These are phyloP conservation scores for Atractosteus spatula DNA, from an alignment of 2,113 vertebrate genomes.

Conservation along the genomic window DNA sequence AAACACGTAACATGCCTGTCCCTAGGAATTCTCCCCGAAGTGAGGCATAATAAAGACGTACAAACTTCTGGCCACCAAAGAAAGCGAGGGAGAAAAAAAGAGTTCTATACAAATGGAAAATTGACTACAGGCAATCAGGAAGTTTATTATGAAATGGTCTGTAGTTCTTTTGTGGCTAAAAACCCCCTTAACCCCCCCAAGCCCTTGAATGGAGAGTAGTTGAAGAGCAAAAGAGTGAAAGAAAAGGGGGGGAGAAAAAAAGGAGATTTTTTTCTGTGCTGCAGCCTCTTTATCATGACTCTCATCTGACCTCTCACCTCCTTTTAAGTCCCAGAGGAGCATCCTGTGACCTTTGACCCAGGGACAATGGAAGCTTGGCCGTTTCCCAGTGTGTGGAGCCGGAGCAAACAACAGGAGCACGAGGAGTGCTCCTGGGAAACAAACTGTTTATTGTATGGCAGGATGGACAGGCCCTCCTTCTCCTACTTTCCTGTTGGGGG, in stretches of 20 bases:
- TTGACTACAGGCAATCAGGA: slow-evolving; percentile 45
- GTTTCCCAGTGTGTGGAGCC: slow-evolving; percentile 73
- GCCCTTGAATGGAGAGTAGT: slow-evolving; percentile 48
- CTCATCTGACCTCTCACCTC: slow-evolving; percentile 71
- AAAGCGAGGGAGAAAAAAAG: slow-evolving; percentile 24
- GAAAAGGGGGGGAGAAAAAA: slow-evolving; percentile 31
- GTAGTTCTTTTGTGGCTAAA: slow-evolving; percentile 43
- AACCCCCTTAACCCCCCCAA: slow-evolving; percentile 43
- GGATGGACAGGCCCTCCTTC: slow-evolving; percentile 59
- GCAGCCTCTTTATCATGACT: slow-evolving; percentile 59
- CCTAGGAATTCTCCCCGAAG: slow-evolving; percentile 7
- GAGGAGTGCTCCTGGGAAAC: slow-evolving; percentile 76
- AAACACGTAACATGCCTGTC: slow-evolving; percentile 36
- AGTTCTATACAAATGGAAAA: slow-evolving; percentile 25
- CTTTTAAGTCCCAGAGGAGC: slow-evolving; percentile 68
- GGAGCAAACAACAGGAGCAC: slow-evolving; percentile 76
- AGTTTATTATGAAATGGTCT: slow-evolving; percentile 47
- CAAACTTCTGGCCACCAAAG: slow-evolving; percentile 23
- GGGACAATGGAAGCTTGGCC: slow-evolving; percentile 70
- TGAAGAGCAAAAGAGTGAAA: slow-evolving; percentile 29
- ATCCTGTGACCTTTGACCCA: slow-evolving; percentile 72
- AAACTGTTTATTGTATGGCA: slow-evolving; percentile 76
- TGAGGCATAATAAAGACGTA: slow-evolving; percentile 43
- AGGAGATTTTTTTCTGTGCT: slow-evolving; percentile 39
- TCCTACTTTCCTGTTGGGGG: slow-evolving; percentile 24